phyloP scores from a whole-genome alignment of 2,113 vertebrate genomes.

The Anolis carolinensis region DNA sequence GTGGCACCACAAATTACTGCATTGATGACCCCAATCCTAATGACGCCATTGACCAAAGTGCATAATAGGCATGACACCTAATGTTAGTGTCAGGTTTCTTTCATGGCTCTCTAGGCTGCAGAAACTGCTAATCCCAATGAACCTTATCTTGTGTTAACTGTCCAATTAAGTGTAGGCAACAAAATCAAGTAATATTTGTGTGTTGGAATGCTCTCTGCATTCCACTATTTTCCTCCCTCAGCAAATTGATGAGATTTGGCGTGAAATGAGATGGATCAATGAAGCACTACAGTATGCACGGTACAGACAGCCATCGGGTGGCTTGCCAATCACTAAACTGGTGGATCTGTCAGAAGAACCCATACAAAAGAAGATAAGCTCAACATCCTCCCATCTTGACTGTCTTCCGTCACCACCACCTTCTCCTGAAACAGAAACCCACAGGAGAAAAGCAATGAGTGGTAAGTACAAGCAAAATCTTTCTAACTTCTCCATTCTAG shows the following conservation, averaged over 20 bases:
- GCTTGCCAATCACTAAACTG: slow-evolving; percentile 82
- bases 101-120: background rate
- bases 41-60: too few relatives aligned
- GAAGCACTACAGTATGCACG: slow-evolving; percentile 93
- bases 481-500: background rate
- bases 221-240: slow-evolving; percentile 63
- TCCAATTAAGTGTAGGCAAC: background rate
- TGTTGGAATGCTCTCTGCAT: background rate
- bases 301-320: slow-evolving; percentile 88
- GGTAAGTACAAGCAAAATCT: slow-evolving; percentile 83
- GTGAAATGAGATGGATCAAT: slow-evolving; percentile 92
- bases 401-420: slow-evolving; percentile 90
- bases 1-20: too few relatives aligned
- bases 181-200: background rate
- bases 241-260: slow-evolving; percentile 95
- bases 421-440: slow-evolving; percentile 84
- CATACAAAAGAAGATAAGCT: slow-evolving; percentile 86
- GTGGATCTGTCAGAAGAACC: slow-evolving; percentile 78
- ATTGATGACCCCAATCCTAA: too few relatives aligned
- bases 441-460: slow-evolving; percentile 79
- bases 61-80: too few relatives aligned
- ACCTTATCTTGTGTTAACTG: background rate
- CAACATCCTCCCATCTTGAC: slow-evolving; percentile 90
- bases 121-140: background rate
- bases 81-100: background rate